Conservation (phyloP, 35 echinoderm and acorn worm genomes). For the Apostichopus japonicus region DNA sequence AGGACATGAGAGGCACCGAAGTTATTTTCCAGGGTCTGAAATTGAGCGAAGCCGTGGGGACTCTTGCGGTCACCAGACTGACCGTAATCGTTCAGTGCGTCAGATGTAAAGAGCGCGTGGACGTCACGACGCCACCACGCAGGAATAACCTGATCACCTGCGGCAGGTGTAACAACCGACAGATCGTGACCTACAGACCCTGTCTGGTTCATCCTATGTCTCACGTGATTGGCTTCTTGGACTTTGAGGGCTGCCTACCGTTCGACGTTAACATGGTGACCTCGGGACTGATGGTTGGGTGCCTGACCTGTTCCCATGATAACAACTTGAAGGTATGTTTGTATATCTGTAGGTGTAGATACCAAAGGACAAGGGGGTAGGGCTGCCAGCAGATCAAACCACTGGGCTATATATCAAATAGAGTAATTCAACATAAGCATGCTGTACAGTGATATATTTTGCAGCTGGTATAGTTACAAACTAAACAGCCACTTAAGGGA, state of each 20-base stretch:
- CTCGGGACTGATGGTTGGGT: constrained; percentile 52
- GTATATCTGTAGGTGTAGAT: not conserved
- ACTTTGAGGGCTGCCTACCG: constrained; percentile 81
- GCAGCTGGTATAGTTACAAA: too few relatives aligned
- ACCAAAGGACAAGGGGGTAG: too few relatives aligned
- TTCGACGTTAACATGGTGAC: constrained; percentile 84
- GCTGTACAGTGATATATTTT: too few relatives aligned
- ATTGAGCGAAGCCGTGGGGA: constrained; percentile 59
- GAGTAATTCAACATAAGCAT: too few relatives aligned
- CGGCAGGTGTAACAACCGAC: constrained; percentile 75
- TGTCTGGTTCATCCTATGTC: constrained; percentile 81
- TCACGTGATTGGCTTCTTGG: constrained; percentile 83
- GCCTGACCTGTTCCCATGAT: constrained; percentile 80
- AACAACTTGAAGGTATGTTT: constrained; percentile 70
- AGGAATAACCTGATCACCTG: constrained; percentile 67
- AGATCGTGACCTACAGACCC: constrained; percentile 76
- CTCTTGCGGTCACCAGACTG: constrained; percentile 56
- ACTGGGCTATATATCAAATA: too few relatives aligned
- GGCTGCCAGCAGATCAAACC: too few relatives aligned
- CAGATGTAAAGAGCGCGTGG: constrained; percentile 69
- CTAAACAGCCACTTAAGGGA: too few relatives aligned
- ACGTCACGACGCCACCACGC: constrained; percentile 67
- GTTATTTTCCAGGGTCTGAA: constrained; percentile 71
- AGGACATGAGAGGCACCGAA: constrained; percentile 81
- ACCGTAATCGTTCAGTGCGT: constrained; percentile 77